Evolutionary conservation across 2,888 invertebrate species (phyloP), one percentile per base, ranked within the genome.

Genomic region (Xestia c-nigrum): DNA sequence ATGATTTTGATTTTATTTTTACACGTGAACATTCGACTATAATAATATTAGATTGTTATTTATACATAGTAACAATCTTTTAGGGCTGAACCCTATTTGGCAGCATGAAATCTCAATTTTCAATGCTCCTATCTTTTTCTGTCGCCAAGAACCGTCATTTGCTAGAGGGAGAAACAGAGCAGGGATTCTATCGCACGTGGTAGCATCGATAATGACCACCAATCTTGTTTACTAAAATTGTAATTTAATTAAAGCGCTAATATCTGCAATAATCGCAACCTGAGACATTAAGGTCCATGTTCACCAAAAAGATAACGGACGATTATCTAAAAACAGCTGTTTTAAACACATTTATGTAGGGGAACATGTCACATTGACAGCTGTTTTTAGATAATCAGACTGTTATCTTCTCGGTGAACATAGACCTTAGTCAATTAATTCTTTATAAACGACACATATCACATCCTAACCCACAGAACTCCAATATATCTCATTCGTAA

Each of bases 401-500:
- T n/a, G n/a, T n/a, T n/a, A n/a, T n/a, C n/a, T n/a, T n/a, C n/a
- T n/a, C n/a, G n/a, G n/a, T n/a, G n/a, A n/a, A n/a, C n/a, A n/a
- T n/a, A n/a, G n/a, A n/a, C n/a, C n/a, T n/a, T n/a, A n/a, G 19
- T n/a, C 10, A 52, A 31, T 59, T 16, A 16, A 31, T 31, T 59
- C 3, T 31, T 40, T n/a, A 16, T 9, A 14, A 21, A 47, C 7
- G 19, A 65, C 24, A 47, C n/a, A 38, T 5, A 19, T 72, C 43
- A 57, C 57, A 31, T 50, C 31, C 38, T 21, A 72, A 66, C 72
- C 52, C 67, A 57, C 38, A 64, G 19, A 55, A 38, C 52, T 50
- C 21, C 38, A 64, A 68, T 69, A 69, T 57, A 71, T 83, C 83
- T 57, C 64, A 46, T 85, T 85, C 66, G 66, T 71, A 65, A 63